Base-by-base conservation (phyloP, 2,888 invertebrate species). In the Ethmia dodecea region DNA sequence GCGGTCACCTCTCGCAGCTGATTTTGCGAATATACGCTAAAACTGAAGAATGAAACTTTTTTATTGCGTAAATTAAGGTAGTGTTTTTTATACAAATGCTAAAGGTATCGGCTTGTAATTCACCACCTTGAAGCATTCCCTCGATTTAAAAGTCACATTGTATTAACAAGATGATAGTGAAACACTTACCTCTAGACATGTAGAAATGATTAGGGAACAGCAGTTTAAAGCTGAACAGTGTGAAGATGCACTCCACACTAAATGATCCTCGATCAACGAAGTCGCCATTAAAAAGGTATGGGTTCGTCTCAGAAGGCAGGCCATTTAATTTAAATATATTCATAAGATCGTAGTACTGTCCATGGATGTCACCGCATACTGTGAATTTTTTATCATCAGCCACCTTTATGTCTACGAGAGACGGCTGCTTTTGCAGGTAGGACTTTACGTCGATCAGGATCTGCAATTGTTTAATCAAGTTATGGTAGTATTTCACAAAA, bases 191-290 rank as follows among this genome's bases (percentile, higher is more conserved):
- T 90, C 99, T 89, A 1, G 98, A 96, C 94, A 99, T 95, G 78
- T 91, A 99, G 83, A 99, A 99, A 75, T 98, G 94, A 66, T 98
- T 90, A 0, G 99, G 99, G 79, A 93, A 98, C 31, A 99, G 87
- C 43, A 99, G 86, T 76, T 99, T 99, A 81, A 96, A 99, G 44
- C 97, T 96, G 75, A 99, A 97, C 45, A 99, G 86, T 5, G 95
- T 95, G 69, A 99, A 97, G 65, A 99, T 99, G 72, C 99, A 99
- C 86, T 99, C 99, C 16, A 99, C 98, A 20, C 98, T 98, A 77
- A 99, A 99, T 0, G 99, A 98, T 9, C 99, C 99, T 80, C 99
- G 89, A 79, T 99, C 99, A 11, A 99, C 99, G 77, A 99, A 99
- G 86, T 99, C 99, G 40, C 99, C 99, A 76, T 99, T 99, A 79